Percentiles rank a stretch among this genome's conserved stretches.
phyloP scores from a whole-genome alignment of 2,888 invertebrate species.

The Plusia festucae region DNA sequence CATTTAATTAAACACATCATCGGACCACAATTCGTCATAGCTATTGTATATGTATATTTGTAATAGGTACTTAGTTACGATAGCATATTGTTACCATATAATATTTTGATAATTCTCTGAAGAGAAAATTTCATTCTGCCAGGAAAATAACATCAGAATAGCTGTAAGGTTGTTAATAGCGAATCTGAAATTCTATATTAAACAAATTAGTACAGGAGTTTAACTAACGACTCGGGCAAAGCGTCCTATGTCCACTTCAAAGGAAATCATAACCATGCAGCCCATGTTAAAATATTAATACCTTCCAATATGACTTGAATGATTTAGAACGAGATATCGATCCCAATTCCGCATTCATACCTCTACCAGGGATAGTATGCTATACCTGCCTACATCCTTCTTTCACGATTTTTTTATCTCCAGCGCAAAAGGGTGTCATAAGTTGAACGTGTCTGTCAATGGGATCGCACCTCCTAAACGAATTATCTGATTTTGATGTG shows the following conservation, averaged over 20 bases:
- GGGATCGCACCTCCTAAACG: no score
- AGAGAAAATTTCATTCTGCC: neutral
- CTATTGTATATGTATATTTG: neutral
- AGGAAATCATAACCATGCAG: neutral
- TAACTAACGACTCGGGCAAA: neutral
- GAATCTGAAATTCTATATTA: neutral
- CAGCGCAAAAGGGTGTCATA: no score
- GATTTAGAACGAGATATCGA: no score
- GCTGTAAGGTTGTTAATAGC: neutral
- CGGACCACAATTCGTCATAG: neutral
- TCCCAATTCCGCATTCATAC: no score
- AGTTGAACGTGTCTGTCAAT: no score
- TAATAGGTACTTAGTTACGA: no score
- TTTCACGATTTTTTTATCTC: no score
- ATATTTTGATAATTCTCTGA: neutral
- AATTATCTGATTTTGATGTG: no score
- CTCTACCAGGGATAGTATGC: no score
- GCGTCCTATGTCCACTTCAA: neutral
- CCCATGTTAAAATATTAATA: neutral
- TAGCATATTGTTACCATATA: neutral
- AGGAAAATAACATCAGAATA: neutral
- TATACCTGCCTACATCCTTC: no score
- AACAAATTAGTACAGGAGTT: neutral
- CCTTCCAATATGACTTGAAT: no score
- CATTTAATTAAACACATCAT: neutral